These are phyloP conservation scores for Parnassius mnemosyne DNA, from an alignment of 2,888 invertebrate species.

Conservation along the genomic window DNA sequence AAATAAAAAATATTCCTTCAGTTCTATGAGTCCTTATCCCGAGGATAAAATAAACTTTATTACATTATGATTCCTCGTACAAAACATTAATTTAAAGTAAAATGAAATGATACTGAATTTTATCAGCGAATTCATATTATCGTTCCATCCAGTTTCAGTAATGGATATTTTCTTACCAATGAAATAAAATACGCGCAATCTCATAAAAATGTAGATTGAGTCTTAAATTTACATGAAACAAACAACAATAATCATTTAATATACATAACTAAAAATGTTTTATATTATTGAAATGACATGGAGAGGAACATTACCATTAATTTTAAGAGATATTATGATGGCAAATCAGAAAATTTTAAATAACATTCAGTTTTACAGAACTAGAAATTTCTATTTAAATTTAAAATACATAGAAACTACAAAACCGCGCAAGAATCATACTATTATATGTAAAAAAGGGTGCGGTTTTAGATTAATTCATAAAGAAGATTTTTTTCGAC, in stretches of 20 bases:
- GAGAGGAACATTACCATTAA: too few species aligned
- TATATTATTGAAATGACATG: neutral
- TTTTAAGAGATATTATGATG: too few species aligned
- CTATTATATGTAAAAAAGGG: too few species aligned
- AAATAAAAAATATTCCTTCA: neutral
- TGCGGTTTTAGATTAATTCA: too few species aligned
- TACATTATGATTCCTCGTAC: neutral
- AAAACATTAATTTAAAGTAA: too few species aligned
- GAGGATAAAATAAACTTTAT: slow-evolving; percentile 13
- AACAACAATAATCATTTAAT: slow-evolving; percentile 1
- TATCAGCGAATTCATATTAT: neutral
- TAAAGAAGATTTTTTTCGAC: too few species aligned
- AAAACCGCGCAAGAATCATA: neutral
- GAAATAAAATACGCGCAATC: neutral
- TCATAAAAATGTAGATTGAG: slow-evolving; percentile 7
- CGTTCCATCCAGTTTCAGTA: slow-evolving; percentile 4
- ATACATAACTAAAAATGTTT: neutral
- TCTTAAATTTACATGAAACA: neutral
- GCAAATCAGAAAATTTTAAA: too few species aligned
- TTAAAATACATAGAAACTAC: neutral
- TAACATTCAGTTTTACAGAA: too few species aligned
- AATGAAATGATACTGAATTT: neutral
- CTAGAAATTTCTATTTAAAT: neutral
- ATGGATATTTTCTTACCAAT: slow-evolving; percentile 2
- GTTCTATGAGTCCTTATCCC: neutral